Base-by-base conservation (phyloP, 1,140 invertebrate genomes). In the Spodoptera litura region DNA sequence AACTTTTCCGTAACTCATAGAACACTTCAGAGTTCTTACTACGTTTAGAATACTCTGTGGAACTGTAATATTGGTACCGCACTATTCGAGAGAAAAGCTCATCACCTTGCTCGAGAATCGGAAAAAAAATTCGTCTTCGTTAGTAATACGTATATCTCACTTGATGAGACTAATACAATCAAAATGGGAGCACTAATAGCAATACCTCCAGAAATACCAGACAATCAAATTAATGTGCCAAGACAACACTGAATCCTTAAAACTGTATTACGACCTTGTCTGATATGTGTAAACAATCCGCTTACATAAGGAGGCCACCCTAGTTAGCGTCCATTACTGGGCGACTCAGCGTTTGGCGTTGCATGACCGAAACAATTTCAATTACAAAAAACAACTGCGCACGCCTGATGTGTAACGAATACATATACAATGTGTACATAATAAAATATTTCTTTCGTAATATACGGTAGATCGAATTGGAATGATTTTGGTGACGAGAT, bases 231-330 rank as follows among this genome's bases (percentile, higher is more conserved):
- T 52, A 68, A 52, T 68, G 64, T 68, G 49, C 64, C 49, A 68
- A 68, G 20, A 68, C 64, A 68, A 68, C 11, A 68, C 64, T 53
- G 70, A 79, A 56, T 49, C 52, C 64, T 79, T 71, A 71, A 71
- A 56, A 74, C 74, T 9, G 68, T 52, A 13, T 35, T 53, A 64
- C 70, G 81, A 80, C 84, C 84, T 85, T 83, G 84, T 77, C 55
- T 66, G 71, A 74, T 81, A 82, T 83, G 72, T 81, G 79, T 80
- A 83, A 80, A 86, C 83, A 83, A 81, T 84, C 78, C 55, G 55
- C 35, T 86, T 86, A 86, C 81, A 84, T 86, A 84, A 86, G 78
- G 78, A 86, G 84, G 81, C 75, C 79, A 66, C 55, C 76, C 55
- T 53, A 75, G 58, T 81, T 78, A 80, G 75, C 75, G 66, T 51